A percentile compares a stretch with the other conserved stretches of the same genome.
Conservation (phyloP, 2,797 vertebrate genomes). For the Amblyopsis hoosieri region DNA sequence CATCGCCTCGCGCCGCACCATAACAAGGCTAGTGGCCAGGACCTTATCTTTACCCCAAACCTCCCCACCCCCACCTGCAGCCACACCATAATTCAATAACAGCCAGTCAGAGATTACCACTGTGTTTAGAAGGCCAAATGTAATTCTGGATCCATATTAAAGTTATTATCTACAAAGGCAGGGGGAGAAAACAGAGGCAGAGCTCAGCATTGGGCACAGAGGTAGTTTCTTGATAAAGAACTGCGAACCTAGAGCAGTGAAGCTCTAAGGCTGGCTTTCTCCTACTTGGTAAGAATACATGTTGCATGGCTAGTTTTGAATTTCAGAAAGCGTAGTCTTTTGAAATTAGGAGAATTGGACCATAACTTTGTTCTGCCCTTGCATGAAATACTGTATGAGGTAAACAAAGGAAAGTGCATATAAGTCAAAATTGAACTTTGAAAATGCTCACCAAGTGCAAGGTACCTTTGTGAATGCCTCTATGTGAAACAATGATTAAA, state of each 20-base stretch:
- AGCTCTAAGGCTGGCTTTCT: slow-evolving; percentile 18
- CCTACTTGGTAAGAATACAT: slow-evolving; percentile 48
- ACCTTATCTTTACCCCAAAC: slow-evolving; percentile 53
- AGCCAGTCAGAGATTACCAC: slow-evolving; percentile 77
- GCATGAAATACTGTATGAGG: slow-evolving; percentile 43
- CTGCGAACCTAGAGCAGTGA: slow-evolving; percentile 13
- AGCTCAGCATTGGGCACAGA: slow-evolving; percentile 33
- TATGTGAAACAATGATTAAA: too few species aligned
- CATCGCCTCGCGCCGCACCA: slow-evolving; percentile 44
- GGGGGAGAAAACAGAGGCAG: slow-evolving; percentile 44
- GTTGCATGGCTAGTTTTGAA: slow-evolving; percentile 50
- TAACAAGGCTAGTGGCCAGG: slow-evolving; percentile 52
- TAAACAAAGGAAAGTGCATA: slow-evolving; percentile 47
- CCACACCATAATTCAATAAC: slow-evolving; percentile 76
- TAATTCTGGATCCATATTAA: slow-evolving; percentile 78
- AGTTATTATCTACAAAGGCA: slow-evolving; percentile 80
- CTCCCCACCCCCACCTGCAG: slow-evolving; percentile 28
- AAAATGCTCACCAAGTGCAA: too few species aligned
- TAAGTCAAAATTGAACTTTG: slow-evolving; percentile 33
- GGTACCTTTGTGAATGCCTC: too few species aligned
- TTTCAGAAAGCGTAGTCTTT: slow-evolving; percentile 42
- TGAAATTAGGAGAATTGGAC: slow-evolving; percentile 47
- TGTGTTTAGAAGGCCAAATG: slow-evolving; percentile 79
- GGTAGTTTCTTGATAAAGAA: slow-evolving; percentile 65
- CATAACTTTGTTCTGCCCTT: slow-evolving; percentile 55